These are phyloP conservation scores for Trilocha varians DNA, from an alignment of 2,888 invertebrate genomes.

Conservation along the genomic window DNA sequence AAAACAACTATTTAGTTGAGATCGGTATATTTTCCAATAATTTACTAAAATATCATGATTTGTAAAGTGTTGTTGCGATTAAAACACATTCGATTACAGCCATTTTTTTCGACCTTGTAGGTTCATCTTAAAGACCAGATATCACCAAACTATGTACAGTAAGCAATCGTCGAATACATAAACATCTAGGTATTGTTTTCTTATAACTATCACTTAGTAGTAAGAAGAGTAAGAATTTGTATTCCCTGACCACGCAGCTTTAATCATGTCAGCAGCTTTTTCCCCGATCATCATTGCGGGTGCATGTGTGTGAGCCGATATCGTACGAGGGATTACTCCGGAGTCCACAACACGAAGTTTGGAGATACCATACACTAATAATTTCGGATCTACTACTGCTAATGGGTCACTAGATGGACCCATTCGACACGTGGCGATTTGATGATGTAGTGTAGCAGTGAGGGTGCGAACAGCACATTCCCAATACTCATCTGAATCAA, in stretches of 20 bases:
- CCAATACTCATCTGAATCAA: conserved; percentile 79
- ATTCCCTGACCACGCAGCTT: conserved; percentile 66
- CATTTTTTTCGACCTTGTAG: too few relatives aligned
- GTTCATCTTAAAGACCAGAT: too few relatives aligned
- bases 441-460: conserved; percentile 77
- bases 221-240: too few relatives aligned
- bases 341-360: conserved; percentile 78
- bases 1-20: too few relatives aligned
- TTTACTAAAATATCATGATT: too few relatives aligned
- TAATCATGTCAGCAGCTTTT: conserved; percentile 79
- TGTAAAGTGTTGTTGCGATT: too few relatives aligned
- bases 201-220: too few relatives aligned
- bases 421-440: conserved; percentile 81
- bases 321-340: conserved; percentile 76
- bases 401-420: conserved; percentile 74
- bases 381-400: conserved; percentile 76
- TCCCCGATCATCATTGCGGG: conserved; percentile 82
- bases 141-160: too few relatives aligned
- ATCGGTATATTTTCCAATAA: too few relatives aligned
- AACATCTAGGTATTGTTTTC: too few relatives aligned
- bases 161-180: too few relatives aligned
- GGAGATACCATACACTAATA: conserved; percentile 75
- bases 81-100: too few relatives aligned
- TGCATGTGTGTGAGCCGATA: conserved; percentile 79
- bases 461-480: conserved; percentile 77